Base-by-base conservation (phyloP, 2,888 invertebrate genomes). In the Cosmopolites sordidus region DNA sequence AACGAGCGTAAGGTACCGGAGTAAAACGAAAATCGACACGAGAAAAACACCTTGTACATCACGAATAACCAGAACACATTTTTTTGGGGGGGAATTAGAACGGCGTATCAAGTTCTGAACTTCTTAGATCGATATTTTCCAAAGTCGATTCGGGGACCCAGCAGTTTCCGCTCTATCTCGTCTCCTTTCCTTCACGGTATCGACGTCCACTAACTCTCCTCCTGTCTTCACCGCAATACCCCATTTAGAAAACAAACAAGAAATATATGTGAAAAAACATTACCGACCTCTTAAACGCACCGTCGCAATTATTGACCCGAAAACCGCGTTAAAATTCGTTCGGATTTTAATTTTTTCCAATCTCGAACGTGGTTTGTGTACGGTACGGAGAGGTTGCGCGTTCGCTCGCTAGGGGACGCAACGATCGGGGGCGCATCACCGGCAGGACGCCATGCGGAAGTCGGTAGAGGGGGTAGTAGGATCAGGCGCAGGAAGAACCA, bases 61-160 rank as follows among this genome's bases (percentile, higher is more conserved):
- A 69, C 69, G 66, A 66, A 67, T 63, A 63, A 63, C 60, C 54
- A 64, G 70, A 71, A 71, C 71, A 72, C 70, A 70, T 70, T 66
- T n/a, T 14, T n/a, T 37, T 14, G 12, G 37, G 37, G 37, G 37
- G 37, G 37, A n/a, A 4, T 37, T n/a, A n/a, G 4, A n/a, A 37
- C 12, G 37, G 14, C 37, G 37, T 14, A n/a, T 37, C 37, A 11
- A 22, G 22, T 22, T n/a, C 27, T 33, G n/a, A 11, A 12, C n/a
- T 33, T n/a, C 33, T 5, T n/a, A 4, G 33, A 33, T 33, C 33
- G 12, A 33, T 33, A 33, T 33, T 33, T 33, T 33, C 12, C 12
- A 33, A 33, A 22, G 8, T 33, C 33, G 33, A 33, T 33, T n/a
- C 33, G 33, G 11, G 33, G 33, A 33, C 33, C n/a, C 33, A n/a